Evolutionary conservation across 2,797 vertebrate genomes (phyloP), one percentile per base, ranked within the genome.

Genomic region (Siniperca obscura): DNA sequence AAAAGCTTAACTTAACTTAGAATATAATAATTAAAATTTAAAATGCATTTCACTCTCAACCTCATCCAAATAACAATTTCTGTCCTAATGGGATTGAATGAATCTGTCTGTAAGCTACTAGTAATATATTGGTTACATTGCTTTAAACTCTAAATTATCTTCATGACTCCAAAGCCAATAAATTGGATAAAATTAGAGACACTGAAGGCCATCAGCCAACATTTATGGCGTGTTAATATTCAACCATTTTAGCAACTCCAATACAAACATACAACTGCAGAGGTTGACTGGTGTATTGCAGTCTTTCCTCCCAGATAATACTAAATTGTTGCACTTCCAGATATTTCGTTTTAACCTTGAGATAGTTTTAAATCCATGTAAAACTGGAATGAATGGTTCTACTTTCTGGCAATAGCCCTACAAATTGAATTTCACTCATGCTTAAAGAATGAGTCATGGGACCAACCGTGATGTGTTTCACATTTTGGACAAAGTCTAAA

Each of bases 381-480:
- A 38, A 81, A 46, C 22, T 70, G 27, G 3, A 85, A 78, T 75
- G n/a, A 82, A 77, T 74, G 64, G 17, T 30, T 61, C 50, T 21
- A 61, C 30, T 74, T 56, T 74, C 40, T 78, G 50, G 38, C 70
- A 70, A 84, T 50, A 76, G 16, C 68, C 16, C 4, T 38, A 67
- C 27, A 67, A 85, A 83, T 72, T 53, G 2, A 70, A 87, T 84
- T 80, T 70, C 13, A 46, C 25, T 30, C n/a, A 27, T 46, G 38
- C 22, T 56, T 27, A 53, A 75, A 72, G n/a, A 65, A 57, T 30
- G 8, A 69, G 52, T 85, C 82, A 83, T 4, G 69, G 70, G 44
- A 69, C 36, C 62, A 53, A 25, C 50, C 14, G 0, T 30, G 27
- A 61, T 56, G 27, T 7, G 30, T 38, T 73, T 50, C 14, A 52